These are phyloP conservation scores for Meganola albula DNA, from an alignment of 2,888 invertebrate species.

Conservation along the genomic window DNA sequence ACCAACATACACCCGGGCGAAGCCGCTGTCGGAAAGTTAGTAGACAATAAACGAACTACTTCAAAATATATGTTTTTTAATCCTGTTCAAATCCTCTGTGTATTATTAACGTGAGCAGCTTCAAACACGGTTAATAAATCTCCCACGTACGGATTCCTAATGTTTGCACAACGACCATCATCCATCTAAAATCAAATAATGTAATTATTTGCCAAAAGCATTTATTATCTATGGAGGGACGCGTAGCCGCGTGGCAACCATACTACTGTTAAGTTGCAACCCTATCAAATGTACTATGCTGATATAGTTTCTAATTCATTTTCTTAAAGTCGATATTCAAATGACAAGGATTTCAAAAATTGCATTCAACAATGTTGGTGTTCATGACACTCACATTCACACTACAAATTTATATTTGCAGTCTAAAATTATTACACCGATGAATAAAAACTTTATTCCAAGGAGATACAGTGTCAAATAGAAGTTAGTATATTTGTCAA, in stretches of 20 bases:
- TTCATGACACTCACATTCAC: constrained; percentile 13
- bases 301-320: no score
- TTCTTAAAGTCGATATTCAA: constrained; percentile 3
- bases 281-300: no score
- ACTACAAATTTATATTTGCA: constrained; percentile 3
- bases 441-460: constrained; percentile 5
- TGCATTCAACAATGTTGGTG: constrained; percentile 11
- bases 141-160: constrained; percentile 57
- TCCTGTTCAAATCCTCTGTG: no score
- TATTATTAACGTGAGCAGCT: no score
- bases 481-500: no score
- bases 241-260: constrained; percentile 59
- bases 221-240: constrained; percentile 69
- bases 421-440: neutral
- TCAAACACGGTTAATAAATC: constrained; percentile 38
- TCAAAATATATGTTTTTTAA: no score
- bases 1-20: no score
- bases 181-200: constrained; percentile 73
- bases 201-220: constrained; percentile 75
- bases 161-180: constrained; percentile 68
- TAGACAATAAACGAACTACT: no score
- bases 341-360: neutral
- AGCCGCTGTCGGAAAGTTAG: no score
- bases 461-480: no score
- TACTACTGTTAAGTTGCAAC: constrained; percentile 26